These are phyloP conservation scores for Lacanobia oleracea DNA, from an alignment of 2,888 invertebrate species.

Conservation along the genomic window DNA sequence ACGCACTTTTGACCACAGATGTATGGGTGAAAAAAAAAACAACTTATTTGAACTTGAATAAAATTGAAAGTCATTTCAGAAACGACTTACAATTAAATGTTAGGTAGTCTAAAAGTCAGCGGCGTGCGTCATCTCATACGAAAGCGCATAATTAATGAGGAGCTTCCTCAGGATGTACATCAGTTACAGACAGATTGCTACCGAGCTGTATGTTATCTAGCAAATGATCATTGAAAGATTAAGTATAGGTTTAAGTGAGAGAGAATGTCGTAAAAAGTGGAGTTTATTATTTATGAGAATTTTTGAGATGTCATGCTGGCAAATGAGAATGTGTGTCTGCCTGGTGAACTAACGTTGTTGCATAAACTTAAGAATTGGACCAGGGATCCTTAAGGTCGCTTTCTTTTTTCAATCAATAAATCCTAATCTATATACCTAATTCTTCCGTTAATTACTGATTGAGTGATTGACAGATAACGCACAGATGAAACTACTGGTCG, in stretches of 20 bases:
- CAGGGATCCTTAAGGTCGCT: too few relatives aligned
- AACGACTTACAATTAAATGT: background rate
- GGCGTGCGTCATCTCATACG: slow-evolving; percentile 16
- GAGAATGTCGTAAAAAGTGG: slow-evolving; percentile 17
- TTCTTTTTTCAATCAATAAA: too few relatives aligned
- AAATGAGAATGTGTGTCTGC: too few relatives aligned
- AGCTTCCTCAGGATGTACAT: slow-evolving; percentile 31
- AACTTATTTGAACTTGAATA: background rate
- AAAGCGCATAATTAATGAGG: slow-evolving; percentile 15
- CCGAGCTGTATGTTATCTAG: slow-evolving; percentile 5
- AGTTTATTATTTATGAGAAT: slow-evolving; percentile 2
- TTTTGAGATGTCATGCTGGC: slow-evolving; percentile 10
- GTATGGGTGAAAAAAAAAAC: background rate
- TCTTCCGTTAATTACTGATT: too few relatives aligned
- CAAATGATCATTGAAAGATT: slow-evolving; percentile 8
- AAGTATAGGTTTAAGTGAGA: slow-evolving; percentile 23
- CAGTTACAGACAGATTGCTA: slow-evolving; percentile 9
- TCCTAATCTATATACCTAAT: too few relatives aligned
- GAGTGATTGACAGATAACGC: too few relatives aligned
- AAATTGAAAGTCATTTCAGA: background rate
- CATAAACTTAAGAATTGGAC: too few relatives aligned
- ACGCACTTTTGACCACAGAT: background rate
- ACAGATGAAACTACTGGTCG: too few relatives aligned
- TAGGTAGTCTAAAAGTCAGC: slow-evolving; percentile 5
- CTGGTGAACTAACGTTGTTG: too few relatives aligned